Base-by-base conservation (phyloP, 2,113 vertebrate genomes). In the Calyptomena viridis region DNA sequence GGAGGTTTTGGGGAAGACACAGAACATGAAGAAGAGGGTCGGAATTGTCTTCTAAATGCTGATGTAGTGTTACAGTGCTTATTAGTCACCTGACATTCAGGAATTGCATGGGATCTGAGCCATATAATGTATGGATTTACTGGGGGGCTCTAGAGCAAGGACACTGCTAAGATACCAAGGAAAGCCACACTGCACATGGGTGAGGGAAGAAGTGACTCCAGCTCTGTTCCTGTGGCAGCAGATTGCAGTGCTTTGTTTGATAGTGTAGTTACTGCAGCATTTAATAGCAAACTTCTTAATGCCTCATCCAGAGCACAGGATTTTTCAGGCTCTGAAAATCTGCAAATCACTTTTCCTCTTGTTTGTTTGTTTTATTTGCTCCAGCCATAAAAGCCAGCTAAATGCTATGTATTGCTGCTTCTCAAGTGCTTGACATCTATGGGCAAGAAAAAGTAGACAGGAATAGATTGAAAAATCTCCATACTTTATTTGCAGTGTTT, bases 81-180 rank as follows among this genome's bases (percentile, higher is more conserved):
- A 39, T 52, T 35, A 52, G 20, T 37, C 27, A 40, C 28, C 49
- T 15, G 9, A 40, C 39, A 11, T 39, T 27, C 4, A 35, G 84
- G n/a, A 58, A n/a, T 25, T 37, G 13, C 11, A 3, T 30, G 24
- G 40, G 28, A 59, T 81, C 2, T 55, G 33, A 78, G 73, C 55
- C 2, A 1, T 42, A 1, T 5, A 8, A 9, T 27, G 47, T 6
- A 0, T 28, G 49, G 60, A 33, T 44, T 84, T 71, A n/a, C 13
- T 35, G 74, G 55, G 62, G 37, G 53, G 44, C 12, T 47, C 33
- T 27, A 17, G 46, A 76, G 19, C n/a, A 44, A 47, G 44, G 53
- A 31, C 5, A 3, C 3, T 11, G 19, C 25, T 20, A 28, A 79
- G 33, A n/a, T 25, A 58, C 33, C 3, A 14, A n/a, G 25, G 37